Conservation (phyloP, 1,140 invertebrate genomes). For the Gerris buenoi region DNA sequence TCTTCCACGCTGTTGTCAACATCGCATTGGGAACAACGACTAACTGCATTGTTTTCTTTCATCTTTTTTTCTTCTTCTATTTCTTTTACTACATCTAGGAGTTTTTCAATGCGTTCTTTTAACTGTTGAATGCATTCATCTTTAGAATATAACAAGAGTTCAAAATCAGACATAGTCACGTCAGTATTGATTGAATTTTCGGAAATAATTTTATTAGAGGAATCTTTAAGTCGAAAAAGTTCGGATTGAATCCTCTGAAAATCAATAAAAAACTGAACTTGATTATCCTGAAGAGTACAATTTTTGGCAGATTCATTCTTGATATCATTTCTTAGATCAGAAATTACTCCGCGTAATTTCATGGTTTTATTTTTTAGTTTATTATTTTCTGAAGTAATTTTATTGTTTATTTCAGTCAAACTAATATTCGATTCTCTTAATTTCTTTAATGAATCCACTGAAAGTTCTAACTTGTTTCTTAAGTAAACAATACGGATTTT, state of each 20-base stretch:
- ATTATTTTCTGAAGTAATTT: neutral
- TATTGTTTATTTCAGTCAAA: neutral
- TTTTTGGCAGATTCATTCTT: neutral
- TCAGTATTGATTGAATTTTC: neutral
- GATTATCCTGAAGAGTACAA: neutral
- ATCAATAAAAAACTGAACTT: neutral
- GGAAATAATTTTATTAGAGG: neutral
- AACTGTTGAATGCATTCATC: neutral
- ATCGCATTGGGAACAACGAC: neutral
- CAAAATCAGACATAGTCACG: neutral
- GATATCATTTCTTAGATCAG: neutral
- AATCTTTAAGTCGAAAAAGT: neutral
- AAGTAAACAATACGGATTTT: neutral
- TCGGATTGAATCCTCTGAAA: neutral
- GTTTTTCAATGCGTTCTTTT: neutral
- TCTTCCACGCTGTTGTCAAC: neutral
- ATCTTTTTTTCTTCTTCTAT: neutral
- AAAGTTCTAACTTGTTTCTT: neutral
- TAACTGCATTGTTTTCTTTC: neutral
- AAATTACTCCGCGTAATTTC: neutral
- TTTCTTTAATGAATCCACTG: neutral
- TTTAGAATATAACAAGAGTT: neutral
- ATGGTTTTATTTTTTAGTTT: neutral
- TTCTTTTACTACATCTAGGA: neutral
- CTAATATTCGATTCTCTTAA: neutral